phyloP scores from a whole-genome alignment of 2,797 vertebrate species.

The Prionace glauca region DNA sequence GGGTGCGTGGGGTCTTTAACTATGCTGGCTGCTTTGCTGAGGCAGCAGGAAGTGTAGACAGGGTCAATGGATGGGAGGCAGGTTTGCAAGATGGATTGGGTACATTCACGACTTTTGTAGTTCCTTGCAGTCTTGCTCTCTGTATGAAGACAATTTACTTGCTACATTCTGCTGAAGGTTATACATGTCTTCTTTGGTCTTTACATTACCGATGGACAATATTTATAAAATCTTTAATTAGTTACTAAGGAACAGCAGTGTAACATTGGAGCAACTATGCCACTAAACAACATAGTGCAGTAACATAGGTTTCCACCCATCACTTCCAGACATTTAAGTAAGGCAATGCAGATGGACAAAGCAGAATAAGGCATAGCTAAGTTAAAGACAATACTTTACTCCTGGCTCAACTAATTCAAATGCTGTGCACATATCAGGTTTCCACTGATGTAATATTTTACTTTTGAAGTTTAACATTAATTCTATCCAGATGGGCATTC shows the following conservation, averaged over 20 bases:
- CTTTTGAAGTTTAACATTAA: neutral
- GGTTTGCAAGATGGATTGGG: too few relatives aligned
- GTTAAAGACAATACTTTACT: neutral
- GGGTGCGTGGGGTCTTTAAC: too few relatives aligned
- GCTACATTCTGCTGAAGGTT: neutral
- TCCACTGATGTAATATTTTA: conserved; percentile 7
- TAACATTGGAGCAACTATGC: neutral
- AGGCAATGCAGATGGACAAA: neutral
- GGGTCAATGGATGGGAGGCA: too few relatives aligned
- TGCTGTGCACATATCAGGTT: neutral
- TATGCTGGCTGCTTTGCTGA: too few relatives aligned
- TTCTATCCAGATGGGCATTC: conserved; percentile 1
- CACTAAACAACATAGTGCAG: neutral
- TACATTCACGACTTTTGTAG: too few relatives aligned
- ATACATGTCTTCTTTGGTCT: neutral
- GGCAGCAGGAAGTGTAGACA: too few relatives aligned
- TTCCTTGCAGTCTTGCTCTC: neutral
- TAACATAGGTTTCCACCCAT: neutral
- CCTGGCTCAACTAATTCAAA: conserved; percentile 23
- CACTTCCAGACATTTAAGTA: neutral
- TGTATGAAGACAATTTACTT: neutral
- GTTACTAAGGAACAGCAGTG: neutral
- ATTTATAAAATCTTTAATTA: neutral
- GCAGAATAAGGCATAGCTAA: neutral
- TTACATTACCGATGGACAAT: neutral